A percentile compares a stretch with the other conserved stretches of the same genome.
Conservation (phyloP, 2,113 vertebrate species). For the Orthonyx spaldingii region DNA sequence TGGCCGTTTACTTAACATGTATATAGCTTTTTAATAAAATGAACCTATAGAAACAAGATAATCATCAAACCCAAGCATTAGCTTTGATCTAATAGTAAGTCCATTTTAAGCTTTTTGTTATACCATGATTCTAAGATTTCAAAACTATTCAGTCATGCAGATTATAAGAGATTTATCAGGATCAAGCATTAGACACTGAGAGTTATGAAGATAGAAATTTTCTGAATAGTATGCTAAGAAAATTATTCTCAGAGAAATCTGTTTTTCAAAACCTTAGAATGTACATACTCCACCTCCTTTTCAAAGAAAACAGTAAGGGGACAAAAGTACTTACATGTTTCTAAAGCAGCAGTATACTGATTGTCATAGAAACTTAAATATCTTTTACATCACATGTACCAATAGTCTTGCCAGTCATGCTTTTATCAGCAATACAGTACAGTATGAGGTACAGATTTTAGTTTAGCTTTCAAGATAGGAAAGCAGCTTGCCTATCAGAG, state of each 20-base stretch:
- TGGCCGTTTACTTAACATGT: background rate
- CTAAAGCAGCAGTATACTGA: background rate
- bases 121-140: background rate
- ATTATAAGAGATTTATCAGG: background rate
- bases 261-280: background rate
- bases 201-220: background rate
- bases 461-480: slow-evolving; percentile 37
- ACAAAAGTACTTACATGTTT: background rate
- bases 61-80: background rate
- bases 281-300: background rate
- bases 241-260: background rate
- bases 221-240: background rate
- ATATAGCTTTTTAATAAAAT: background rate
- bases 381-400: background rate
- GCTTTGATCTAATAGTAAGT: background rate
- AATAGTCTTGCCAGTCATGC: slow-evolving; percentile 36
- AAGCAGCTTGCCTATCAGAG: slow-evolving; percentile 29
- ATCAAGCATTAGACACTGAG: background rate
- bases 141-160: background rate
- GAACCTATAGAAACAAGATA: background rate
- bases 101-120: background rate
- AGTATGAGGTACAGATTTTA: background rate
- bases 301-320: background rate
- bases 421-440: slow-evolving; percentile 32
- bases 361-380: background rate